A percentile compares a stretch with the other conserved stretches of the same genome.
Evolutionary conservation across 2,113 vertebrate genomes (phyloP).

Genomic region (Meles meles): DNA sequence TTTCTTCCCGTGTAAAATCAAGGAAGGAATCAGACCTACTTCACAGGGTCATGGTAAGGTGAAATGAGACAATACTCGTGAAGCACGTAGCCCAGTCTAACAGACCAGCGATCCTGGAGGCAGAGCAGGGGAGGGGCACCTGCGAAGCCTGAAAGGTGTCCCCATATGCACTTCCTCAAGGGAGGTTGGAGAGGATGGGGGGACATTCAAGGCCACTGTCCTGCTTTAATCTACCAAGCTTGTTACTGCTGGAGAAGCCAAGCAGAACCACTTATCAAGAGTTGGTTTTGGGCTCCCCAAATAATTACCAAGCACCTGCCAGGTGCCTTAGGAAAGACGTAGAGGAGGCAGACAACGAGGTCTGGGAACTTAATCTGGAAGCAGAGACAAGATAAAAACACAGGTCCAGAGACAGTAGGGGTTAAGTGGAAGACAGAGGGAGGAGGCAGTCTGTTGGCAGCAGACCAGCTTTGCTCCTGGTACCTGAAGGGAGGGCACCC

Average conservation of each 20-base stretch:
- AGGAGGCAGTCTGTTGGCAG: neutral
- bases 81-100: fast-evolving
- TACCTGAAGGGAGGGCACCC: fast-evolving
- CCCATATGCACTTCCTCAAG: neutral
- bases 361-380: neutral
- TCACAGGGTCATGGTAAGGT: neutral
- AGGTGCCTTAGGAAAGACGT: neutral
- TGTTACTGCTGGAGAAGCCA: neutral
- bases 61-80: neutral
- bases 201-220: neutral
- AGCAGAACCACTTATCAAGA: constrained; percentile 9
- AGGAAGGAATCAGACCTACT: neutral
- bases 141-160: neutral
- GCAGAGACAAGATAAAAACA: neutral
- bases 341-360: neutral
- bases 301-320: neutral
- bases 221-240: neutral
- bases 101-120: fast-evolving
- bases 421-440: neutral
- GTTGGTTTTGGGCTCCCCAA: neutral
- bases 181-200: fast-evolving
- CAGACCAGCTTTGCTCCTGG: neutral
- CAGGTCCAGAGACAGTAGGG: neutral
- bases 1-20: neutral
- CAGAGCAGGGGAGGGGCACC: fast-evolving